phyloP scores from a whole-genome alignment of 2,888 invertebrate species.

The Leucoma salicis region DNA sequence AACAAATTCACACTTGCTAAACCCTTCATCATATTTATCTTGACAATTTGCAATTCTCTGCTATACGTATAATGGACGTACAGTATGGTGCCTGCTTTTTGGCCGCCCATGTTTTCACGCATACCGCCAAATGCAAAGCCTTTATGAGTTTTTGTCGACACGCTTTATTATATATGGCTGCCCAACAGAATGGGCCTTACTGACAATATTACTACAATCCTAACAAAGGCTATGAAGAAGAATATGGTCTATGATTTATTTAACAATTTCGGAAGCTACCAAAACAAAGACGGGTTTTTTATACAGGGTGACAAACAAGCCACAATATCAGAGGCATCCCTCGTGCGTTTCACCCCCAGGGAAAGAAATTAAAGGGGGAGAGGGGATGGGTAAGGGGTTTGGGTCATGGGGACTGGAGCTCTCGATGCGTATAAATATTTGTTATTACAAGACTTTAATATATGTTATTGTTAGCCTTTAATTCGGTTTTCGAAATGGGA shows the following conservation, averaged over 20 bases:
- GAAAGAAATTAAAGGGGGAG: no score
- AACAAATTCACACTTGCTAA: background rate
- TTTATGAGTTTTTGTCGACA: background rate
- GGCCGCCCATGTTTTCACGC: background rate
- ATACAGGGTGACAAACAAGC: no score
- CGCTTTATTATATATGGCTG: background rate
- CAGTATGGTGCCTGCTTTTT: background rate
- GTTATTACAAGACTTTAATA: no score
- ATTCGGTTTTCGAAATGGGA: no score
- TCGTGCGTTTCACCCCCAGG: no score
- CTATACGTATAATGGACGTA: background rate
- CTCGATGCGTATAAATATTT: no score
- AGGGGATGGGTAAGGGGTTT: no score
- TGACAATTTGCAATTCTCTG: slow-evolving; percentile 1
- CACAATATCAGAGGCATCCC: no score
- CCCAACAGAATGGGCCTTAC: background rate
- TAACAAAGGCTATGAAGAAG: background rate
- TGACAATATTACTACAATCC: background rate
- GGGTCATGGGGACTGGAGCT: no score
- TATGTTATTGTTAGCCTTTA: no score
- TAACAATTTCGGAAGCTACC: no score
- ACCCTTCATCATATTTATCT: slow-evolving; percentile 1
- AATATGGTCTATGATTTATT: background rate
- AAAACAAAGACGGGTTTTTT: no score
- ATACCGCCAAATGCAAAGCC: background rate